A percentile compares a stretch with the other conserved stretches of the same genome.
Conservation (phyloP, 2,888 invertebrate species). For the Eilema caniola region DNA sequence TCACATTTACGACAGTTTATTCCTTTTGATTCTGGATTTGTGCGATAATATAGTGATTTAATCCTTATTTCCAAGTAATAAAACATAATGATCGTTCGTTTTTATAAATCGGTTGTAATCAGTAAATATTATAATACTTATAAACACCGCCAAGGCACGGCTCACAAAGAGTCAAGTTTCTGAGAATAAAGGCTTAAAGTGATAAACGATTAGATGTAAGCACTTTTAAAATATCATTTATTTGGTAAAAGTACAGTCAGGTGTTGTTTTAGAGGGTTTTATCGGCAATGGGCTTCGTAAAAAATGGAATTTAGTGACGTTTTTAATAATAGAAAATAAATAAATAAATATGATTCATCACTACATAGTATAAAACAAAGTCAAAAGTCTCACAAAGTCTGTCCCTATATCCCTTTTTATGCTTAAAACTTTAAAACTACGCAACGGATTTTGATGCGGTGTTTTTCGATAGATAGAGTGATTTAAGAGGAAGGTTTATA, state of each 20-base stretch:
- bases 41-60: slow-evolving; percentile 5
- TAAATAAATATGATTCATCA: too few species aligned
- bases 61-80: slow-evolving; percentile 18
- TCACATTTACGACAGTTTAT: not conserved
- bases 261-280: too few species aligned
- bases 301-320: too few species aligned
- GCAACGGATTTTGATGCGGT: too few species aligned
- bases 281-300: not conserved
- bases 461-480: too few species aligned
- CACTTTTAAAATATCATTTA: slow-evolving; percentile 1
- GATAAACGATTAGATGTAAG: slow-evolving; percentile 39
- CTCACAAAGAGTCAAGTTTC: slow-evolving; percentile 23
- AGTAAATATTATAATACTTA: not conserved
- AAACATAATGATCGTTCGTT: slow-evolving; percentile 11
- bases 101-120: slow-evolving; percentile 18
- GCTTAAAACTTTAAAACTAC: too few species aligned
- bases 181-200: slow-evolving; percentile 42
- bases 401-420: too few species aligned
- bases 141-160: slow-evolving; percentile 1
- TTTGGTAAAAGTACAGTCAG: not conserved
- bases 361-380: too few species aligned
- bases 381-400: too few species aligned
- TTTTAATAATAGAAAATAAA: too few species aligned
- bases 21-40: not conserved
- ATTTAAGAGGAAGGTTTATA: too few species aligned